Evolutionary conservation across 2,797 vertebrate species (phyloP).

Genomic region (Fistularia tabacaria): DNA sequence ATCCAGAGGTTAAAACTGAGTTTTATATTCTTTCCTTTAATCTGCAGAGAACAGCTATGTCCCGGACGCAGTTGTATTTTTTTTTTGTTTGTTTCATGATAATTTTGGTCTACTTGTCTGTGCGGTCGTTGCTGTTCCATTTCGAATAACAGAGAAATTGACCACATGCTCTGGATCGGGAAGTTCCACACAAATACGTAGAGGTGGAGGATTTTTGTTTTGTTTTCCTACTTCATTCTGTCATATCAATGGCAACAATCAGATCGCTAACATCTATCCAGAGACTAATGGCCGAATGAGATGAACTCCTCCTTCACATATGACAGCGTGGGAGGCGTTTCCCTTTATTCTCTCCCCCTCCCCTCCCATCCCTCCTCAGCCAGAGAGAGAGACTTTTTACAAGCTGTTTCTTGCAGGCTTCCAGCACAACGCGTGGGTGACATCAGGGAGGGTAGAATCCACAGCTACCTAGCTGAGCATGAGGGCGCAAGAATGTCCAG

Average conservation of each 20-base stretch:
- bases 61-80: conserved; percentile 24
- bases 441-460: conserved; percentile 30
- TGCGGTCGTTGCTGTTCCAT: too few species aligned
- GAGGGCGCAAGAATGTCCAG: conserved; percentile 52
- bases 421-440: conserved; percentile 60
- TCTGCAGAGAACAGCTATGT: conserved; percentile 17
- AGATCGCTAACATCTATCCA: not conserved
- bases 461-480: conserved; percentile 41
- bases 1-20: conserved; percentile 27
- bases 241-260: too few species aligned
- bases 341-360: not conserved
- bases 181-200: not conserved
- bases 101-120: too few species aligned
- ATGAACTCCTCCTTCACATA: conserved; percentile 17
- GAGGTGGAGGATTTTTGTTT: not conserved
- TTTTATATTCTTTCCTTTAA: not conserved
- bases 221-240: not conserved
- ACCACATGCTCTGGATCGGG: conserved; percentile 34
- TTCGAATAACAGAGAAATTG: conserved; percentile 7
- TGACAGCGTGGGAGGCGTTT: conserved; percentile 56
- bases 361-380: conserved; percentile 15
- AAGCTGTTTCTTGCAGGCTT: conserved; percentile 50
- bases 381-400: conserved; percentile 37
- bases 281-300: conserved; percentile 4
- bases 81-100: not conserved